A percentile compares a stretch with the other conserved stretches of the same genome.
Evolutionary conservation across 2,113 vertebrate genomes (phyloP).

Genomic region (Microtus ochrogaster): DNA sequence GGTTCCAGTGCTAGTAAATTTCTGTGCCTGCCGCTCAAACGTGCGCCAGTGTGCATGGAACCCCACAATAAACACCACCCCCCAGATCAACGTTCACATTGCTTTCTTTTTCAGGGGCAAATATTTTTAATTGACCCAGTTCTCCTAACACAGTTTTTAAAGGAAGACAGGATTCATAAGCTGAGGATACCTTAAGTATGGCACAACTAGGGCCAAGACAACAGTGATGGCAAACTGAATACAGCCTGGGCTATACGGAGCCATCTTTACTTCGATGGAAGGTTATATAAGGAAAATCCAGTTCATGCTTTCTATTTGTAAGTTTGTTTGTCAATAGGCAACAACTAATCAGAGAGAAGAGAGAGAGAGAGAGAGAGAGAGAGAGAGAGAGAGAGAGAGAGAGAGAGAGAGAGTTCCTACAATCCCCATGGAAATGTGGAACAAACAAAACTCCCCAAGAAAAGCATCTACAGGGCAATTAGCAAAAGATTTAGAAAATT

Average conservation of each 20-base stretch:
- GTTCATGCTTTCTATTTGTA: background rate
- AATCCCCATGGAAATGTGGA: background rate
- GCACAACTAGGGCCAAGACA: background rate
- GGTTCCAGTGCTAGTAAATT: conserved; percentile 62
- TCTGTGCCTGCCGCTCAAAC: background rate
- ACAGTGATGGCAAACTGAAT: background rate
- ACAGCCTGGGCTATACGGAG: background rate
- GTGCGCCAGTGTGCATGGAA: background rate
- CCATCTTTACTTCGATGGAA: background rate
- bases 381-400: background rate
- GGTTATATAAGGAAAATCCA: background rate
- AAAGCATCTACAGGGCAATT: background rate
- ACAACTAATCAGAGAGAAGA: background rate
- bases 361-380: background rate
- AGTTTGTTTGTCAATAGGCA: background rate
- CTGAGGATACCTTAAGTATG: conserved; percentile 15
- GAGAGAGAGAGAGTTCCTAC: background rate
- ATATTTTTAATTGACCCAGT: background rate
- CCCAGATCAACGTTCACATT: background rate
- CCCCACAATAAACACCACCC: background rate
- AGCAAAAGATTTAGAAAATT: background rate
- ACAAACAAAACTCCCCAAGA: background rate
- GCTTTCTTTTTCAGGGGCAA: conserved; percentile 46
- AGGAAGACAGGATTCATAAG: background rate
- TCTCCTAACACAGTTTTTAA: background rate